These are phyloP conservation scores for Druon quercuslanigerum DNA, from an alignment of 1,140 invertebrate genomes.

Conservation along the genomic window DNA sequence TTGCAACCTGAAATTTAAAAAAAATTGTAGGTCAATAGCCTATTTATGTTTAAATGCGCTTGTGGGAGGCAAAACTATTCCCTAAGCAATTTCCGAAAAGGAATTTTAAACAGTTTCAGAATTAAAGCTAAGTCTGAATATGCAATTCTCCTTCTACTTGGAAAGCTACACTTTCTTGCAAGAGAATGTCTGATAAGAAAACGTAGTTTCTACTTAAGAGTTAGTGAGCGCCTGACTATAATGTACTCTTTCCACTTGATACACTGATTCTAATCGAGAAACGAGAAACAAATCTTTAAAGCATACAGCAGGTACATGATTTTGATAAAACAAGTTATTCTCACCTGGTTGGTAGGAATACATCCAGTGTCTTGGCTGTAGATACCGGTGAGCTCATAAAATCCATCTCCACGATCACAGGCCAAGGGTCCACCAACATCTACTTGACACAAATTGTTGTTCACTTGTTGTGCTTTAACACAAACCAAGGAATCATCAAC, in stretches of 20 bases:
- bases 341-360: conserved; percentile 69
- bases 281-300: no score
- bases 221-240: background rate
- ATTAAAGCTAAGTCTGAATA: no score
- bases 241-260: no score
- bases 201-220: conserved; percentile 10
- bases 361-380: conserved; percentile 85
- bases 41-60: no score
- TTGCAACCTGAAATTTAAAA: conserved; percentile 60
- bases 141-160: no score
- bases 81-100: no score
- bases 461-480: conserved; percentile 58
- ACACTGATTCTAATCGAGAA: no score
- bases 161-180: background rate
- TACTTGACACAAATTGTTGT: conserved; percentile 77
- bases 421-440: conserved; percentile 87
- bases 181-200: conserved; percentile 7
- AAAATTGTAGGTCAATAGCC: background rate
- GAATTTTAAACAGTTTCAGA: no score
- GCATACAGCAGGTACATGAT: background rate
- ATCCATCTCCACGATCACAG: conserved; percentile 82
- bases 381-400: conserved; percentile 83
- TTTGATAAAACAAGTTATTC: background rate
- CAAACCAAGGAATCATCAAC: conserved; percentile 65
- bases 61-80: no score